Percentiles rank a stretch among this genome's conserved stretches.
Conservation (phyloP, 2,888 invertebrate species). For the Galeopsomyia nigrocyanea region DNA sequence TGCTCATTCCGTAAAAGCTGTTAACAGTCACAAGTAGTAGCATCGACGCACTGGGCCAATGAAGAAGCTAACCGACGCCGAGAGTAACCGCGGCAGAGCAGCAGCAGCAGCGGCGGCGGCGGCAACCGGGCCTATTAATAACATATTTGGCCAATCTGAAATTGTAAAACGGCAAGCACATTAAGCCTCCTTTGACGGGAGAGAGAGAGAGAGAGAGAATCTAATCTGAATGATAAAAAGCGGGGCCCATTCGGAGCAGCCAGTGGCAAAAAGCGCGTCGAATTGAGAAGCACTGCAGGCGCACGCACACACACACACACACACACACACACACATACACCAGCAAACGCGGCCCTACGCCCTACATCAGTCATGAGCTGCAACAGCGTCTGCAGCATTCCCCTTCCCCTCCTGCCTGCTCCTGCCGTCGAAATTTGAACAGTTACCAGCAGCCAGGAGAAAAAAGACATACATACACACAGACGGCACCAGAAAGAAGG, state of each 20-base stretch:
- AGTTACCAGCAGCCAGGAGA: constrained; percentile 64
- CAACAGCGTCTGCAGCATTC: constrained; percentile 56
- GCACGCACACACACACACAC: constrained; percentile 3
- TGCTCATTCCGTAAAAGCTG: too few species aligned
- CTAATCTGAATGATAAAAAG: constrained; percentile 26
- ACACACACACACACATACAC: not conserved
- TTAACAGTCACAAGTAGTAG: too few species aligned
- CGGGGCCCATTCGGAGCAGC: not conserved
- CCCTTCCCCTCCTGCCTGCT: constrained; percentile 55
- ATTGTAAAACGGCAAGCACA: constrained; percentile 21
- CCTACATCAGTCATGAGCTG: constrained; percentile 43
- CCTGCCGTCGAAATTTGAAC: constrained; percentile 64
- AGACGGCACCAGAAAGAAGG: constrained; percentile 47
- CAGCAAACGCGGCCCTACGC: not conserved
- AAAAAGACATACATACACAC: constrained; percentile 52
- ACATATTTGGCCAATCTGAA: not conserved
- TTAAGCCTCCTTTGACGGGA: not conserved
- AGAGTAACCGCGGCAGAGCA: not conserved
- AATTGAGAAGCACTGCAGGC: constrained; percentile 46
- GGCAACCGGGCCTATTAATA: not conserved
- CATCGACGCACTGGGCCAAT: too few species aligned
- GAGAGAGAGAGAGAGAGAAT: not conserved
- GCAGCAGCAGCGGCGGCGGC: not conserved
- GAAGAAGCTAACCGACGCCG: too few species aligned
- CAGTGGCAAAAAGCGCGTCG: constrained; percentile 28